These are phyloP conservation scores for Catamblyrhynchus diadema DNA, from an alignment of 2,797 vertebrate species.

Conservation along the genomic window DNA sequence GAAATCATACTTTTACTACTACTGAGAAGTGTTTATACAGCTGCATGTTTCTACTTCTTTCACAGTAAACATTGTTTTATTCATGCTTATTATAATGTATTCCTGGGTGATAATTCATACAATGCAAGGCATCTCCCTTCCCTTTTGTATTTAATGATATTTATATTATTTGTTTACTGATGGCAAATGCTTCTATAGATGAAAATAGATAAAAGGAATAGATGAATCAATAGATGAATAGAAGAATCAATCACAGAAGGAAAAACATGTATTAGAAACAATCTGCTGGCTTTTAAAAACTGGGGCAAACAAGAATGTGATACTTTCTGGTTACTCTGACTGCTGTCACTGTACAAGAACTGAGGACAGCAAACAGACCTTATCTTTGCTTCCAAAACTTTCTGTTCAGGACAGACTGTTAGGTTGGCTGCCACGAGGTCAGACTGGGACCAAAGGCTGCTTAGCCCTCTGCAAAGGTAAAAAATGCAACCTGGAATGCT, in stretches of 20 bases:
- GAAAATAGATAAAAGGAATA: constrained; percentile 54
- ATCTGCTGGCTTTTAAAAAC: neutral
- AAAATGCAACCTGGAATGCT: neutral
- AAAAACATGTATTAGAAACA: neutral
- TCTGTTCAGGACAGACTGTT: neutral
- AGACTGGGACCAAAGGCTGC: neutral
- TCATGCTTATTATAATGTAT: constrained; percentile 33
- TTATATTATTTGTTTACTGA: constrained; percentile 40
- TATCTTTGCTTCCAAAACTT: neutral
- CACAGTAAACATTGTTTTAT: constrained; percentile 50
- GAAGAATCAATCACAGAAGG: neutral
- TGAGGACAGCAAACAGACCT: neutral
- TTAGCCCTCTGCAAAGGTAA: neutral
- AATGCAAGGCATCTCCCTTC: neutral
- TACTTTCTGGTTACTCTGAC: neutral
- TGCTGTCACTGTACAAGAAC: neutral
- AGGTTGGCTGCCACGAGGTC: neutral
- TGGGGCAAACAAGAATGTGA: neutral
- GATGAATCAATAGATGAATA: neutral
- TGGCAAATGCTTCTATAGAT: constrained; percentile 8
- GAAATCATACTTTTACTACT: neutral
- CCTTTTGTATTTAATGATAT: constrained; percentile 19
- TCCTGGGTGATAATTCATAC: constrained; percentile 29
- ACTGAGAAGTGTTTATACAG: neutral
- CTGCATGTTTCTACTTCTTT: constrained; percentile 12